Evolutionary conservation across 1,140 invertebrate species (phyloP).

Genomic region (Bombus cullumanus): DNA sequence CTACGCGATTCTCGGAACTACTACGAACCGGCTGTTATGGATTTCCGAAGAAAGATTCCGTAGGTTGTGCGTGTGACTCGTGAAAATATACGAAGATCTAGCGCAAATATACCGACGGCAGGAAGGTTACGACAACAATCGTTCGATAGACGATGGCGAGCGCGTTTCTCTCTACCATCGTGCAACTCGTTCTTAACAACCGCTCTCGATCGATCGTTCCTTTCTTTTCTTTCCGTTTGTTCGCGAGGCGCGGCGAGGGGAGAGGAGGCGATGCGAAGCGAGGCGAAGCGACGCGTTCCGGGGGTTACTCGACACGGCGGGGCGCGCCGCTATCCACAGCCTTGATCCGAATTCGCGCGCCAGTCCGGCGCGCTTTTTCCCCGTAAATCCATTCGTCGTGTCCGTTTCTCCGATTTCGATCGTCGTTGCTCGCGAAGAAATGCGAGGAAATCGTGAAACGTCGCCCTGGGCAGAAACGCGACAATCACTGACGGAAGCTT

Average conservation of each 20-base stretch:
- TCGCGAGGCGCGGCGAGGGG: not conserved
- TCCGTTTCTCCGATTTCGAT: not conserved
- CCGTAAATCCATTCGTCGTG: not conserved
- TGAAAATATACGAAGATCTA: slow-evolving; percentile 43
- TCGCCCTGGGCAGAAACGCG: not conserved
- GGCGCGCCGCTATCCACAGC: not conserved
- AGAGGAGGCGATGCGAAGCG: not conserved
- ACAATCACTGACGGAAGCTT: slow-evolving; percentile 2
- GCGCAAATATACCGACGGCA: slow-evolving; percentile 35
- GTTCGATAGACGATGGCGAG: not conserved
- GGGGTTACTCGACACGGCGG: not conserved
- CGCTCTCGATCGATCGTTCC: not conserved
- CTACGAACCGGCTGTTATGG: slow-evolving; percentile 33
- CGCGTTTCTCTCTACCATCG: no score
- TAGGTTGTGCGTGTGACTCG: slow-evolving; percentile 18
- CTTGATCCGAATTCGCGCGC: slow-evolving; percentile 32
- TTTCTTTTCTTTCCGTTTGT: not conserved
- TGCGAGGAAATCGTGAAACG: not conserved
- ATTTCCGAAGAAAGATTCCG: slow-evolving; percentile 43
- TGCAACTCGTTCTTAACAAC: not conserved
- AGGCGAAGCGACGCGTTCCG: not conserved
- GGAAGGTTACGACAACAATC: slow-evolving; percentile 49
- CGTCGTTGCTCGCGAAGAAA: no score
- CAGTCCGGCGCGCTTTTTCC: not conserved
- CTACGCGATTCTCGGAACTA: slow-evolving; percentile 12